A percentile compares a stretch with the other conserved stretches of the same genome.
Evolutionary conservation across 1,140 invertebrate genomes (phyloP).

Genomic region (Drosophila micromelanica): DNA sequence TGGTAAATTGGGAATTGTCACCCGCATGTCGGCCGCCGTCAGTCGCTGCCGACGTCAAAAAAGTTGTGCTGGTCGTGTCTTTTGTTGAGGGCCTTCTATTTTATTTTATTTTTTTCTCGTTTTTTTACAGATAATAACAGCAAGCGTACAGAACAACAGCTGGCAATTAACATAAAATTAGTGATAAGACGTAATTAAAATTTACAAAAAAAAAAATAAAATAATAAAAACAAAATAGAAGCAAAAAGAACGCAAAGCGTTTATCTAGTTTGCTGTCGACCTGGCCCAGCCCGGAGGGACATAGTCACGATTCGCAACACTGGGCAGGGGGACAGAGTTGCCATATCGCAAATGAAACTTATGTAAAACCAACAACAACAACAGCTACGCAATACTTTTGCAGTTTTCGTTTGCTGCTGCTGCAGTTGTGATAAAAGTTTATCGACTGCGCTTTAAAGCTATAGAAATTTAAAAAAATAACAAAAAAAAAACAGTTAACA

Average conservation of each 20-base stretch:
- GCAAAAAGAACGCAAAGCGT: slow-evolving; percentile 36
- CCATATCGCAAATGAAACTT: slow-evolving; percentile 35
- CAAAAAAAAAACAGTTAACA: slow-evolving; percentile 29
- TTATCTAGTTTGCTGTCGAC: slow-evolving; percentile 58
- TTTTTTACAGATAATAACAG: slow-evolving; percentile 17
- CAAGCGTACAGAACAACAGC: slow-evolving; percentile 49
- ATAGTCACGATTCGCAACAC: slow-evolving; percentile 33
- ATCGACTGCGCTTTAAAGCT: slow-evolving; percentile 63
- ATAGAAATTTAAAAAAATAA: slow-evolving; percentile 35
- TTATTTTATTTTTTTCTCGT: slow-evolving; percentile 2
- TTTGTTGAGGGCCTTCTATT: slow-evolving; percentile 24
- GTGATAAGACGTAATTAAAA: slow-evolving; percentile 78
- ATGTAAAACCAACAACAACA: slow-evolving; percentile 34
- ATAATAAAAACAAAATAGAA: slow-evolving; percentile 5
- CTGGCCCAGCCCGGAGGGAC: slow-evolving; percentile 21
- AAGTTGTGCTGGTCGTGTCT: slow-evolving; percentile 52
- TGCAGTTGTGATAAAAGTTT: slow-evolving; percentile 80
- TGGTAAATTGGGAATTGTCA: slow-evolving; percentile 53
- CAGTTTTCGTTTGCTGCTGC: slow-evolving; percentile 58
- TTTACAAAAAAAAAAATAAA: slow-evolving; percentile 57
- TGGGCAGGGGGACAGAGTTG: slow-evolving; percentile 10
- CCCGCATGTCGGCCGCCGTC: slow-evolving; percentile 46
- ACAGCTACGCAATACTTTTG: slow-evolving; percentile 53
- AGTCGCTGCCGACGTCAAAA: not conserved
- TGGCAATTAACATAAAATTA: slow-evolving; percentile 80